These are phyloP conservation scores for Bolinopsis microptera DNA, from an alignment of 37 sponge, comb jelly and placozoan genomes.

Conservation along the genomic window DNA sequence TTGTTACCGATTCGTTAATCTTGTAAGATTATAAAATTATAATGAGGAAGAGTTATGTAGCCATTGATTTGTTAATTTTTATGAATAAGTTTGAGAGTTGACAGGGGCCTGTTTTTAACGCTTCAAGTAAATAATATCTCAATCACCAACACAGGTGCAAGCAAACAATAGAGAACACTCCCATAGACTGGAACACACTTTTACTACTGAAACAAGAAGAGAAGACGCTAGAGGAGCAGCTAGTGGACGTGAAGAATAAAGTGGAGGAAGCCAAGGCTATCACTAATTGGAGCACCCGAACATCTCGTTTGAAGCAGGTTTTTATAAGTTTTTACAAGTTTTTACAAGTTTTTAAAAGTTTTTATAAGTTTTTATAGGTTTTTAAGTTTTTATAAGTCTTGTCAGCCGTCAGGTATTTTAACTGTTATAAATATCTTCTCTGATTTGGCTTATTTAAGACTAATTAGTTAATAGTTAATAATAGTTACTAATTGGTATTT, in stretches of 20 bases:
- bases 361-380: too few species aligned
- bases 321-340: too few species aligned
- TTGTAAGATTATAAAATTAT: neutral
- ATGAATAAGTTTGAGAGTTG: neutral
- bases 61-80: neutral
- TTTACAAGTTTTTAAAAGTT: too few species aligned
- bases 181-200: conserved; percentile 66
- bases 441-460: too few species aligned
- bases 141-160: too few species aligned
- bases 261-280: conserved; percentile 69
- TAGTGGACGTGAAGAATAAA: conserved; percentile 63
- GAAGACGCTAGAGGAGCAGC: conserved; percentile 82
- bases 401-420: too few species aligned
- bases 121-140: too few species aligned
- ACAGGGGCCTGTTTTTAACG: too few species aligned
- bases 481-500: too few species aligned
- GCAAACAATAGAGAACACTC: conserved; percentile 45
- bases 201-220: conserved; percentile 74
- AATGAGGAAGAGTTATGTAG: neutral
- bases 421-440: too few species aligned
- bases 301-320: conserved; percentile 39
- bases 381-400: too few species aligned
- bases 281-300: conserved; percentile 16
- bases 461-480: too few species aligned
- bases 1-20: neutral